phyloP scores from a whole-genome alignment of 1,140 invertebrate genomes.

The Wasmannia auropunctata region DNA sequence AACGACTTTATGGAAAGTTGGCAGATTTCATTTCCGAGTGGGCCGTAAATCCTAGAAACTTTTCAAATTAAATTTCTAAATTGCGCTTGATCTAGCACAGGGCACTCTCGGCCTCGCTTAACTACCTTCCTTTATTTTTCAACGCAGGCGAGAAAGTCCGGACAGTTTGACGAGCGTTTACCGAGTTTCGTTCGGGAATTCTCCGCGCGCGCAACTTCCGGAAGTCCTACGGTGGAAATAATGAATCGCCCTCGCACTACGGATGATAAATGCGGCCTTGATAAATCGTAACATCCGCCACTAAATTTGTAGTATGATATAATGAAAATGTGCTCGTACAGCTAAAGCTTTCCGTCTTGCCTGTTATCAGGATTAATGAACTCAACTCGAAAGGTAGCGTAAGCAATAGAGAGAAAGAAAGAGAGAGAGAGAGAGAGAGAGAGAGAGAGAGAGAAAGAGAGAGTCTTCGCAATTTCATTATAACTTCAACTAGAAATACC shows the following conservation, averaged over 20 bases:
- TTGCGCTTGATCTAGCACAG: slow-evolving; percentile 71
- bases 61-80: slow-evolving; percentile 78
- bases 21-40: slow-evolving; percentile 75
- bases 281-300: slow-evolving; percentile 43
- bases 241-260: slow-evolving; percentile 35
- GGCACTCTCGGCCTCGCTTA: slow-evolving; percentile 22
- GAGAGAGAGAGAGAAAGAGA: no score
- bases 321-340: slow-evolving; percentile 46
- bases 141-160: slow-evolving; percentile 37
- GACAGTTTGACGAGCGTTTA: slow-evolving; percentile 52
- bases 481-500: not conserved
- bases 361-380: slow-evolving; percentile 43
- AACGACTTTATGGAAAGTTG: slow-evolving; percentile 53
- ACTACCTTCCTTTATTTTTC: slow-evolving; percentile 52
- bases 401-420: not conserved
- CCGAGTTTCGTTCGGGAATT: slow-evolving; percentile 45
- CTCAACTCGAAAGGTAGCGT: slow-evolving; percentile 9
- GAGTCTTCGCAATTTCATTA: slow-evolving; percentile 33
- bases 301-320: slow-evolving; percentile 44
- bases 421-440: no score
- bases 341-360: slow-evolving; percentile 16
- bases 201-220: slow-evolving; percentile 26
- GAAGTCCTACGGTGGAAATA: slow-evolving; percentile 32
- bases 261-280: slow-evolving; percentile 39
- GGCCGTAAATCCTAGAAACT: slow-evolving; percentile 66